These are phyloP conservation scores for Mythimna ferrago DNA, from an alignment of 2,888 invertebrate genomes.

Conservation along the genomic window DNA sequence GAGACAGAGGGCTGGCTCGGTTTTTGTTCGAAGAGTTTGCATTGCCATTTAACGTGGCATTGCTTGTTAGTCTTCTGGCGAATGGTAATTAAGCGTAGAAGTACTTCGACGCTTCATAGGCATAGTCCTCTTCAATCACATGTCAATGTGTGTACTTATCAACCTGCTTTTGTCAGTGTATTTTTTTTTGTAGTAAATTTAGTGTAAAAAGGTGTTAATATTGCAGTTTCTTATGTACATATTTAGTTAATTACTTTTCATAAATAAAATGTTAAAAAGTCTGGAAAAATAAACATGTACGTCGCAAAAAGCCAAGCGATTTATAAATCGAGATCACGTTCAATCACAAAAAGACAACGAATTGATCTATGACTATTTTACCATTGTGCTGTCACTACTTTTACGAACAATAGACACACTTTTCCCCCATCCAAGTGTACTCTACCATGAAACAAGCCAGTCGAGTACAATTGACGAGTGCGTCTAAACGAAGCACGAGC, in stretches of 20 bases:
- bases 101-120: too few relatives aligned
- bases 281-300: not conserved
- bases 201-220: too few relatives aligned
- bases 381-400: slow-evolving; percentile 38
- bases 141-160: too few relatives aligned
- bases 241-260: not conserved
- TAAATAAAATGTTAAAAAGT: not conserved
- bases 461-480: slow-evolving; percentile 51
- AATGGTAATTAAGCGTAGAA: too few relatives aligned
- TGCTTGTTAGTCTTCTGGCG: too few relatives aligned
- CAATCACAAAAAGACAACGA: slow-evolving; percentile 32
- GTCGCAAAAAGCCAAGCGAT: slow-evolving; percentile 5
- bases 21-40: too few relatives aligned
- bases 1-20: too few relatives aligned
- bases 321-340: not conserved
- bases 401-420: slow-evolving; percentile 54
- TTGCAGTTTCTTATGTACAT: not conserved
- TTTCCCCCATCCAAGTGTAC: slow-evolving; percentile 48
- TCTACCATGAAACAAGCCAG: slow-evolving; percentile 55
- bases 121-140: too few relatives aligned
- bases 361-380: slow-evolving; percentile 40
- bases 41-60: too few relatives aligned
- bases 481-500: slow-evolving; percentile 50
- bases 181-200: too few relatives aligned
- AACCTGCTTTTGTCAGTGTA: too few relatives aligned